phyloP scores from a whole-genome alignment of 2,797 vertebrate species.

The Huso huso region DNA sequence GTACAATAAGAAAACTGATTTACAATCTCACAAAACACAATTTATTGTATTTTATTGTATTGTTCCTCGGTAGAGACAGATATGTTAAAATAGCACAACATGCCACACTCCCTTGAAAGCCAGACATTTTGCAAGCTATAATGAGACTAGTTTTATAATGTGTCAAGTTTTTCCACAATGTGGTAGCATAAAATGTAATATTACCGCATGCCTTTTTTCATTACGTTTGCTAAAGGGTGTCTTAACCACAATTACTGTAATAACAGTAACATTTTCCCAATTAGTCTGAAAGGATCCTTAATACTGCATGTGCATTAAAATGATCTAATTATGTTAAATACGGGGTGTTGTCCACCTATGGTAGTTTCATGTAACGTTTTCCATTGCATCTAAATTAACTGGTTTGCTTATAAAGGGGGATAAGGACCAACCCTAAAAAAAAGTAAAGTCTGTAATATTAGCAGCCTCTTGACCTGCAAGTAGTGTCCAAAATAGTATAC shows the following conservation, averaged over 20 bases:
- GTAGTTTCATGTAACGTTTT: constrained; percentile 2
- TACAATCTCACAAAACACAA: too few relatives aligned
- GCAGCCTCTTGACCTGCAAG: not conserved
- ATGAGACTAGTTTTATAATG: not conserved
- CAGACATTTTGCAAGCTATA: constrained; percentile 2
- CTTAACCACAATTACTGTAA: constrained; percentile 7
- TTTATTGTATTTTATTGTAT: too few relatives aligned
- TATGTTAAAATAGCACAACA: too few relatives aligned
- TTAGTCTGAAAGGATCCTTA: constrained; percentile 8
- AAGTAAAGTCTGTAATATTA: not conserved
- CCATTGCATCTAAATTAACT: constrained; percentile 1
- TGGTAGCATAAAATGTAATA: not conserved
- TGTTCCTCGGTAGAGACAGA: too few relatives aligned
- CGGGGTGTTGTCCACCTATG: not conserved
- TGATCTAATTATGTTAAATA: constrained; percentile 6
- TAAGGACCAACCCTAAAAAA: not conserved
- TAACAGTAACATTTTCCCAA: constrained; percentile 12
- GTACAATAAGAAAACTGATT: too few relatives aligned
- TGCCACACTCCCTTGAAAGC: not conserved
- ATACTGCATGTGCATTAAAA: constrained; percentile 5
- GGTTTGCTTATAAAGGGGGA: not conserved
- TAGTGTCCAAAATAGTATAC: not conserved
- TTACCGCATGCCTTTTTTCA: constrained; percentile 1
- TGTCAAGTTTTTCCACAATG: constrained; percentile 1
- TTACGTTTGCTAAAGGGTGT: constrained; percentile 11